Evolutionary conservation across 1,140 invertebrate species (phyloP), one percentile per base, ranked within the genome.

Genomic region (Drosophila micromelanica): DNA sequence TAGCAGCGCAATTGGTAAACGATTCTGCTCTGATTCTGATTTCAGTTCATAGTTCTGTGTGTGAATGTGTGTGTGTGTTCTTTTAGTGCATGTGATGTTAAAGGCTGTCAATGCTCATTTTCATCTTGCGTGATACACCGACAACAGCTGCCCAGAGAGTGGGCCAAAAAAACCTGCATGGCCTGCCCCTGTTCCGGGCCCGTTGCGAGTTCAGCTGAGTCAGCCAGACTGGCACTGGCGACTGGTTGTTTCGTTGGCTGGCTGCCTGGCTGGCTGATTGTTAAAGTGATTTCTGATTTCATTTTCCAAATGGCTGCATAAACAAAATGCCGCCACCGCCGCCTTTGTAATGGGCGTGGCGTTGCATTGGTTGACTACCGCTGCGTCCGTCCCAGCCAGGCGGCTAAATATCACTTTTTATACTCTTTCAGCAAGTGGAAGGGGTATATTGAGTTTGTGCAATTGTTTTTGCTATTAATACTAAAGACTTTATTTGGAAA

Each of bases 251-350:
- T 56, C 20, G 7, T 13, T 40, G 45, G 17, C 17, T 17, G 17
- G 17, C 17, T 17, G 17, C 1, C 5, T 48, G 52, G 4, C 38
- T 57, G 55, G 55, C 40, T 73, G 70, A 68, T 60, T 73, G 55
- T 52, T 67, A 35, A 72, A 59, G 62, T 60, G 70, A 68, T 77
- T 75, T 86, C 73, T 75, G 82, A 87, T 81, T 86, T 87, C 51
- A 87, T 86, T 86, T 85, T 86, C 82, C 81, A 68, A 87, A 69
- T 81, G 81, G 78, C 60, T 87, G 81, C 57, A 69, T 77, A 78
- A 71, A 73, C 71, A 78, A 80, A 81, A 72, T 81, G 77, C 79
- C 74, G 61, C 62, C 49, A 5, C 43, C 0, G 11, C 61, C 55
- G 40, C 30, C 60, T 20, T 5, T 51, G 20, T 13, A 40, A 38